Percentiles rank a stretch among this genome's conserved stretches.
phyloP scores from a whole-genome alignment of 2,113 vertebrate genomes.

The Orientallactaga bullata region DNA sequence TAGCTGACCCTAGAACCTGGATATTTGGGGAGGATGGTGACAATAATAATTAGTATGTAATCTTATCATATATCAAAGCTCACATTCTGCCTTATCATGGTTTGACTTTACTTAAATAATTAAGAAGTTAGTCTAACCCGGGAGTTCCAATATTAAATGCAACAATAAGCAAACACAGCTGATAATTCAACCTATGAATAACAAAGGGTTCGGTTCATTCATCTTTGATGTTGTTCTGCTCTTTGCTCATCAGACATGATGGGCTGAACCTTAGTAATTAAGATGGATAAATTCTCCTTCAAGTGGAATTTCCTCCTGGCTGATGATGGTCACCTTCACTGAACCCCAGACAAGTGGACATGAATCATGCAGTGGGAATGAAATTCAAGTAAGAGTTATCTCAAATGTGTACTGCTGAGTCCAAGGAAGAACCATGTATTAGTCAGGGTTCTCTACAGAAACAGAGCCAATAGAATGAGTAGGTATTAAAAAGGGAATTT shows the following conservation, averaged over 20 bases:
- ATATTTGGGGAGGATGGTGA: background rate
- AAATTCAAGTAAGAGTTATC: background rate
- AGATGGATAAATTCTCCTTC: background rate
- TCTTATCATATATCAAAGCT: background rate
- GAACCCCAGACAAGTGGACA: no score
- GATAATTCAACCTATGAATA: background rate
- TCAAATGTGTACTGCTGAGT: background rate
- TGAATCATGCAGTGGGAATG: background rate
- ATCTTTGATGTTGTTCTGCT: background rate
- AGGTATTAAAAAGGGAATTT: no score
- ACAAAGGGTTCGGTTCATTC: background rate
- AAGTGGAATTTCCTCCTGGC: background rate
- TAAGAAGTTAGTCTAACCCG: background rate
- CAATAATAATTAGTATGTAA: background rate
- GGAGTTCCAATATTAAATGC: background rate
- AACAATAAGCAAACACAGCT: background rate
- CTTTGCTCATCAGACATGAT: background rate
- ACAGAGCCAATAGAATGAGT: no score
- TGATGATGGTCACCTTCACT: background rate
- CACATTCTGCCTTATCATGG: background rate
- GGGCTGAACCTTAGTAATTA: background rate
- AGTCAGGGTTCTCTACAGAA: no score
- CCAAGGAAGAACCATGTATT: background rate
- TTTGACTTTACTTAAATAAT: background rate
- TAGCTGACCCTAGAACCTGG: background rate